phyloP scores from a whole-genome alignment of 1,140 invertebrate genomes.

The Aphelenchoides avenae region DNA sequence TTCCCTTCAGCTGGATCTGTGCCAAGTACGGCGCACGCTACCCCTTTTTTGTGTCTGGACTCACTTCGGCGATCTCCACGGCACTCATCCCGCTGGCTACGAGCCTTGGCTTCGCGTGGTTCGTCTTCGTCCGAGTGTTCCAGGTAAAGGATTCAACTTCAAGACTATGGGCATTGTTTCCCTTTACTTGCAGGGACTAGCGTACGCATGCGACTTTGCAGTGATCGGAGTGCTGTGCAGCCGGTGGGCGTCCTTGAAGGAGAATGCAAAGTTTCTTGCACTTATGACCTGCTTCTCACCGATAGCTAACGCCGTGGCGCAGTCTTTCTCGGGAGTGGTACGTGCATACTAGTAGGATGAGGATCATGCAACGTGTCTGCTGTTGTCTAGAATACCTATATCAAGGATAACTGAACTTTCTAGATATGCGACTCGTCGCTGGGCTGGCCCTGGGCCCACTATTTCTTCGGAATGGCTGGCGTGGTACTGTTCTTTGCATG shows the following conservation, averaged over 20 bases:
- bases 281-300: conserved; percentile 34
- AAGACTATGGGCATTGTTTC: too few species aligned
- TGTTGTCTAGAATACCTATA: neutral
- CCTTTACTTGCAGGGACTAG: conserved; percentile 22
- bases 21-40: conserved; percentile 26
- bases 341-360: conserved; percentile 17
- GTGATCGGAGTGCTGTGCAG: conserved; percentile 36
- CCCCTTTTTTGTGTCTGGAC: conserved; percentile 34
- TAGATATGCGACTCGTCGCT: conserved; percentile 34
- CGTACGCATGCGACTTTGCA: conserved; percentile 35
- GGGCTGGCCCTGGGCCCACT: conserved; percentile 34
- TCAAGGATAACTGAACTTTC: neutral
- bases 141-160: too few species aligned
- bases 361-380: neutral
- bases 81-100: conserved; percentile 25
- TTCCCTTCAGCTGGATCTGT: conserved; percentile 28
- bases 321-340: conserved; percentile 21
- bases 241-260: conserved; percentile 29
- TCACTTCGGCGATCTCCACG: conserved; percentile 23
- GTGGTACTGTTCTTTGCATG: conserved; percentile 21
- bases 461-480: conserved; percentile 25
- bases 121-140: conserved; percentile 19
- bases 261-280: conserved; percentile 36
- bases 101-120: conserved; percentile 15
- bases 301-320: conserved; percentile 21